Conservation (phyloP, 2,797 vertebrate genomes). For the Loris lydekkerianus region DNA sequence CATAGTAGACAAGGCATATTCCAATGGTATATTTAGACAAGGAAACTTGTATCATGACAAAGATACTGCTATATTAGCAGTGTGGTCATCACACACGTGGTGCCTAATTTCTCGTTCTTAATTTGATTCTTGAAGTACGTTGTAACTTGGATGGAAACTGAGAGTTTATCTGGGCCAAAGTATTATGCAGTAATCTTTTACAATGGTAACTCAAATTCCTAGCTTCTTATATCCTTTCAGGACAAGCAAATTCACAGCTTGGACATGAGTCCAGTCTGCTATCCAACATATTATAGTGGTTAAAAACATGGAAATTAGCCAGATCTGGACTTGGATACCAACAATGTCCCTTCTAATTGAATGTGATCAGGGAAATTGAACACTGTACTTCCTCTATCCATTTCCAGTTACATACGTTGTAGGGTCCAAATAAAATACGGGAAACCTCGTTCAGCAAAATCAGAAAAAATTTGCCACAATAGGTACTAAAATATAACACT, state of each 20-base stretch:
- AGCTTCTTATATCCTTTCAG: background rate
- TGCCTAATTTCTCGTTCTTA: constrained; percentile 23
- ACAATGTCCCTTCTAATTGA: background rate
- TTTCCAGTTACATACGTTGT: background rate
- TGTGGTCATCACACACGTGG: background rate
- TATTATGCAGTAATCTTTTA: constrained; percentile 22
- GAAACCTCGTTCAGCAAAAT: background rate
- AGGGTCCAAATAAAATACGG: background rate
- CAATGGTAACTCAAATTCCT: constrained; percentile 44
- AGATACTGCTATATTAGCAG: background rate
- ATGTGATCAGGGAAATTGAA: background rate
- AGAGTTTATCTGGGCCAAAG: background rate
- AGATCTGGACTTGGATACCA: background rate
- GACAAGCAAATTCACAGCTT: constrained; percentile 2
- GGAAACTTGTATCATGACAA: constrained; percentile 25
- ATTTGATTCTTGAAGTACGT: constrained; percentile 29
- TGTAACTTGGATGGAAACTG: background rate
- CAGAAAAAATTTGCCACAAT: background rate
- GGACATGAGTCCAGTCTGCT: background rate
- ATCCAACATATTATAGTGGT: background rate
- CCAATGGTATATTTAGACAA: background rate
- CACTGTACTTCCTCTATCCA: background rate
- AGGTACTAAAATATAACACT: background rate
- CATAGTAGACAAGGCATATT: background rate
- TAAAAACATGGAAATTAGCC: background rate